Conservation (phyloP, 2,888 invertebrate genomes). For the Ganaspis brasiliensis region DNA sequence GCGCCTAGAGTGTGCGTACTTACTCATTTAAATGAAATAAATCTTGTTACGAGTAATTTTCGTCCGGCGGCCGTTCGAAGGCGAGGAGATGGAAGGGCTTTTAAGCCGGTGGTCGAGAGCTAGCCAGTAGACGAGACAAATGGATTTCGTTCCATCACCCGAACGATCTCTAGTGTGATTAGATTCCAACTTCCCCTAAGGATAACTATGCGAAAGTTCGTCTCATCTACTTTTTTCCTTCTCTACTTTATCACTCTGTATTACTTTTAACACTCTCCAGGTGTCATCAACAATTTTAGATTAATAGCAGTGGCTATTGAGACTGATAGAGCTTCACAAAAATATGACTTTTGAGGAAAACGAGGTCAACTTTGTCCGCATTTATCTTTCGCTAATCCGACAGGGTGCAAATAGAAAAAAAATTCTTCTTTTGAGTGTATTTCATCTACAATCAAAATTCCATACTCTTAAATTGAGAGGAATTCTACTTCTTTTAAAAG, state of each 20-base stretch:
- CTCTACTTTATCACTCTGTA: background rate
- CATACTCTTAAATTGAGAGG: too few species aligned
- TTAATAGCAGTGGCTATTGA: background rate
- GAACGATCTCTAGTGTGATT: slow-evolving; percentile 42
- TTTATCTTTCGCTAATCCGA: too few species aligned
- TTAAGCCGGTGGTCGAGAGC: slow-evolving; percentile 63
- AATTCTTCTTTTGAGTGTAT: too few species aligned
- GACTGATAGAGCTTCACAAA: background rate
- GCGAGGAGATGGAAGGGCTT: slow-evolving; percentile 55
- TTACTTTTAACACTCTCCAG: too few species aligned
- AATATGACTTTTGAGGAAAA: background rate
- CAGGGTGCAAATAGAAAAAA: too few species aligned
- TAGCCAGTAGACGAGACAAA: slow-evolving; percentile 68
- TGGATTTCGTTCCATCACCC: slow-evolving; percentile 69
- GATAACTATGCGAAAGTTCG: slow-evolving; percentile 34
- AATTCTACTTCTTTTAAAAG: too few species aligned
- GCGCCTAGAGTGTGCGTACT: slow-evolving; percentile 70
- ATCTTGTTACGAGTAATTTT: slow-evolving; percentile 70
- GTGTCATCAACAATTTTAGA: too few species aligned
- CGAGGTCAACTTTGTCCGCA: too few species aligned
- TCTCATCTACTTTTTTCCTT: background rate
- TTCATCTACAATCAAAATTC: too few species aligned
- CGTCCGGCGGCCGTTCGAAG: slow-evolving; percentile 35
- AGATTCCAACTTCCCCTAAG: slow-evolving; percentile 36
- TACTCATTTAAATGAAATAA: slow-evolving; percentile 79